A percentile compares a stretch with the other conserved stretches of the same genome.
Evolutionary conservation across 2,888 invertebrate genomes (phyloP).

Genomic region (Tiliacea citrago): DNA sequence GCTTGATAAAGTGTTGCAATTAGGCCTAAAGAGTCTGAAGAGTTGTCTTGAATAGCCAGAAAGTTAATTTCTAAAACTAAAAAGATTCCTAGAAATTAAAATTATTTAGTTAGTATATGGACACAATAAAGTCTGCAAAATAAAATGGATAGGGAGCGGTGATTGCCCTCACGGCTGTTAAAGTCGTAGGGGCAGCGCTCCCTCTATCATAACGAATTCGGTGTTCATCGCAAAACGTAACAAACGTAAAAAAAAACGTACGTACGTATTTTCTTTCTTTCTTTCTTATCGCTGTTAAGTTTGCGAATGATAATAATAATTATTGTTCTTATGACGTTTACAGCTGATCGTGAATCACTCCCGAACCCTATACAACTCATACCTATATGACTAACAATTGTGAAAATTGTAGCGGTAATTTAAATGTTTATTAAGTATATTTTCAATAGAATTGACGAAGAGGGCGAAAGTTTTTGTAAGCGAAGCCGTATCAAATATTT

Average conservation of each 20-base stretch:
- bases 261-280: too few relatives aligned
- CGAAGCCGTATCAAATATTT: background rate
- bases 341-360: background rate
- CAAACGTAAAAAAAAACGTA: too few relatives aligned
- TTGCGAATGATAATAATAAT: slow-evolving; percentile 26
- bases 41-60: background rate
- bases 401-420: background rate
- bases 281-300: slow-evolving; percentile 24
- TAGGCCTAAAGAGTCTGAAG: background rate
- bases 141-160: slow-evolving; percentile 57
- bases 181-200: slow-evolving; percentile 58
- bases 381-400: background rate
- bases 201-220: slow-evolving; percentile 43
- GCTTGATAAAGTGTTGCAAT: too few relatives aligned
- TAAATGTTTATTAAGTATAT: background rate
- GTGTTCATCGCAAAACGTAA: too few relatives aligned
- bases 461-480: slow-evolving; percentile 3
- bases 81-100: slow-evolving; percentile 19
- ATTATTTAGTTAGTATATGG: slow-evolving; percentile 40
- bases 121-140: slow-evolving; percentile 56
- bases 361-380: background rate
- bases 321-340: slow-evolving; percentile 30
- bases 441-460: slow-evolving; percentile 2
- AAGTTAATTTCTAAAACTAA: background rate
- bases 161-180: slow-evolving; percentile 45